Conservation (phyloP, 2,113 vertebrate species). For the Stegostoma tigrinum region DNA sequence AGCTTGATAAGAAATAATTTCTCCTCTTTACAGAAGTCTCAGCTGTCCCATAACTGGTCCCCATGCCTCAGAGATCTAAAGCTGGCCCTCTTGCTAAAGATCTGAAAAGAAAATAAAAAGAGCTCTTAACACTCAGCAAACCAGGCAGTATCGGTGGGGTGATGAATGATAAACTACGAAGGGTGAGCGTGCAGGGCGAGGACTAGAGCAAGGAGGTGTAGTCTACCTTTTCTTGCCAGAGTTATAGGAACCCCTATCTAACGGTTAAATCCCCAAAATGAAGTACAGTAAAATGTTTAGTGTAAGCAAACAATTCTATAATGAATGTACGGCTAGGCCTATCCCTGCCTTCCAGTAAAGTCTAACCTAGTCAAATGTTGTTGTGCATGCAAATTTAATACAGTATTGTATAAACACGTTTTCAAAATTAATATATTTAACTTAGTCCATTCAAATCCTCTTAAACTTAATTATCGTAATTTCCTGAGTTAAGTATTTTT, state of each 20-base stretch:
- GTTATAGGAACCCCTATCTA: neutral
- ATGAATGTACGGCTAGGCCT: neutral
- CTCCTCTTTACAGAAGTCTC: too few species aligned
- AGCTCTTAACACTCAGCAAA: too few species aligned
- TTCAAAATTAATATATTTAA: neutral
- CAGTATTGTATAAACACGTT: neutral
- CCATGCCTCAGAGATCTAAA: too few species aligned
- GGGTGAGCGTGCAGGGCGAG: too few species aligned
- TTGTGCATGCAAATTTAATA: neutral
- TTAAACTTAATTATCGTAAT: neutral
- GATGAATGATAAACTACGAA: too few species aligned
- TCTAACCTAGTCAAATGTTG: neutral
- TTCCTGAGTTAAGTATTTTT: neutral
- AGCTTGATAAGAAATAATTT: too few species aligned
- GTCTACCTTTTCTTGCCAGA: neutral
- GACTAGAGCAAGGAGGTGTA: neutral
- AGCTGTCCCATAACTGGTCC: too few species aligned
- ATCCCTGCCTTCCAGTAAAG: neutral
- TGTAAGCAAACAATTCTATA: neutral
- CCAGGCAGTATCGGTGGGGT: too few species aligned
- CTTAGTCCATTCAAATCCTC: constrained; percentile 7
- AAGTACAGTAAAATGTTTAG: neutral
- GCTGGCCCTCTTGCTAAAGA: too few species aligned
- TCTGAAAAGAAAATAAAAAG: too few species aligned
- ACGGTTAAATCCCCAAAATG: neutral